Conservation (phyloP, 2,797 vertebrate species). For the Numenius phaeopus region DNA sequence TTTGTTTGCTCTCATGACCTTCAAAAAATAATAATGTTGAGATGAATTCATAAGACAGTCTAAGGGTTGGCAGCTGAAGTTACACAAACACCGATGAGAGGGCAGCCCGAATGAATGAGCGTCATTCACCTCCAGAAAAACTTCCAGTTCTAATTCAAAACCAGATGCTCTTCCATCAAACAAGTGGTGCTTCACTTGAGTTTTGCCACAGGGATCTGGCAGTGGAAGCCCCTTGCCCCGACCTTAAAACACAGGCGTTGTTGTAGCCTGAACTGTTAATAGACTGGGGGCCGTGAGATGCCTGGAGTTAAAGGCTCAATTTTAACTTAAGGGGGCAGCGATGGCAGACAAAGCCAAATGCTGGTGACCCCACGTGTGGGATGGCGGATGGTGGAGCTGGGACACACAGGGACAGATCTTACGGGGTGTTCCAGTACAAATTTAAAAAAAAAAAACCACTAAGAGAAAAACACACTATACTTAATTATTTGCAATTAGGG, state of each 20-base stretch:
- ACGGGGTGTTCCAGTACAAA: background rate
- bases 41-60: background rate
- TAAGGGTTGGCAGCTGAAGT: background rate
- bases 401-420: background rate
- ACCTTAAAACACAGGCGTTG: background rate
- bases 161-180: background rate
- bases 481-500: background rate
- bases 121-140: background rate
- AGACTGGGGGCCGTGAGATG: background rate
- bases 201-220: rapidly evolving
- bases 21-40: background rate
- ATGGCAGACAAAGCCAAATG: background rate
- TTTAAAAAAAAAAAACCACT: background rate
- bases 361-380: rapidly evolving
- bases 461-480: background rate
- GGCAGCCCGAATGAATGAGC: background rate
- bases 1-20: background rate
- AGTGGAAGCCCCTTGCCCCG: background rate
- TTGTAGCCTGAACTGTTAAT: rapidly evolving
- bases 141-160: background rate
- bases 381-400: background rate
- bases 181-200: background rate
- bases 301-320: background rate
- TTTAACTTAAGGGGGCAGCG: background rate
- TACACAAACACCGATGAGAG: background rate